These are phyloP conservation scores for Epinephelus cyanopodus DNA, from an alignment of 2,113 vertebrate species.

Conservation along the genomic window DNA sequence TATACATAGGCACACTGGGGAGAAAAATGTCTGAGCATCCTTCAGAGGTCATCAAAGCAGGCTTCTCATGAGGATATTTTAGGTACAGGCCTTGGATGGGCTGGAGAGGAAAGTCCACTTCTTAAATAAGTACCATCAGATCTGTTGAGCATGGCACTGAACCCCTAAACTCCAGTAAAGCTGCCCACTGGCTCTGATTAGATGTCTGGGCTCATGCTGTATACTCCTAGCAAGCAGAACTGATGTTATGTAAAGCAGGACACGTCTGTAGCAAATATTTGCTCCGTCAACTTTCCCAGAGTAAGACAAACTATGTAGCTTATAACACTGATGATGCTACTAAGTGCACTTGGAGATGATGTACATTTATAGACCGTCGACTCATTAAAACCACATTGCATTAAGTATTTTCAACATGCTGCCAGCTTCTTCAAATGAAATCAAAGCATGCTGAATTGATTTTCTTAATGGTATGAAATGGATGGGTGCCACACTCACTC, in stretches of 20 bases:
- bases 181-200: not conserved
- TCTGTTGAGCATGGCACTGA: not conserved
- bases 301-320: not conserved
- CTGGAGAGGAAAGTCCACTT: not conserved
- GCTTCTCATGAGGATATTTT: not conserved
- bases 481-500: conserved; percentile 2
- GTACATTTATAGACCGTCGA: not conserved
- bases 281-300: not conserved
- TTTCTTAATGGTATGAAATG: conserved; percentile 27
- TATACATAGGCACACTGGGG: too few species aligned
- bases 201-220: not conserved
- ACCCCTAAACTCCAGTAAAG: not conserved
- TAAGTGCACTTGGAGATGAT: conserved; percentile 13
- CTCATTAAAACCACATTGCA: conserved; percentile 33
- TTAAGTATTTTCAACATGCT: conserved; percentile 6
- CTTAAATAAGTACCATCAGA: not conserved
- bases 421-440: conserved; percentile 17
- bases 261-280: not conserved
- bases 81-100: not conserved
- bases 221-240: not conserved
- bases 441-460: conserved; percentile 25
- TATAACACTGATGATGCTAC: not conserved
- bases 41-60: not conserved
- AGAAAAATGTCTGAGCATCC: too few species aligned
- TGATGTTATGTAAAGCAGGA: not conserved